Conservation (phyloP, 1,140 invertebrate species). For the Conus ventricosus region DNA sequence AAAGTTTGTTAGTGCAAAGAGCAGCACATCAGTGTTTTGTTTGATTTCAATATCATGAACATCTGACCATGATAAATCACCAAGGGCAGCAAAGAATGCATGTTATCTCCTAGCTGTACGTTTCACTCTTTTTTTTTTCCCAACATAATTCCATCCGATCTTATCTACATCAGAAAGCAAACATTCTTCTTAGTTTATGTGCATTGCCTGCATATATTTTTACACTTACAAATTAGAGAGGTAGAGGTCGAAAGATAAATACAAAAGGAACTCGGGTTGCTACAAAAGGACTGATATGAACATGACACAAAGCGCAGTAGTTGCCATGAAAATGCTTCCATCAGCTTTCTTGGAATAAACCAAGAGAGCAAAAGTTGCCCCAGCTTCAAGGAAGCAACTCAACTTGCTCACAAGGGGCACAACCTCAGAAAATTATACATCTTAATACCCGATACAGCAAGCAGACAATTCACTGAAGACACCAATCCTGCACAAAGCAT, state of each 20-base stretch:
- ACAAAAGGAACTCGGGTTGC: neutral
- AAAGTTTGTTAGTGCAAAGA: neutral
- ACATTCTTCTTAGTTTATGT: neutral
- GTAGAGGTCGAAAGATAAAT: neutral
- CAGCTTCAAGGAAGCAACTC: neutral
- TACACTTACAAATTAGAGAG: neutral
- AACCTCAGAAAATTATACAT: constrained; percentile 7
- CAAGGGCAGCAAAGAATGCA: neutral
- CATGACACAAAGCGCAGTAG: neutral
- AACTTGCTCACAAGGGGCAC: neutral
- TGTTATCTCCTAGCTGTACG: neutral
- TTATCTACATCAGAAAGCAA: neutral
- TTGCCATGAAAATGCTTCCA: neutral
- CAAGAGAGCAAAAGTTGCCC: neutral
- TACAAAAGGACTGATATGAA: neutral
- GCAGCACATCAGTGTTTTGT: neutral
- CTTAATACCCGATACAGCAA: neutral
- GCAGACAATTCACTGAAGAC: neutral
- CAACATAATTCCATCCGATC: neutral
- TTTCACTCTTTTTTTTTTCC: too few relatives aligned
- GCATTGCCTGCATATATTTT: neutral
- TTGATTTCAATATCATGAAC: neutral
- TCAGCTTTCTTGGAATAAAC: neutral
- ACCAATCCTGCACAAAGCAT: neutral
- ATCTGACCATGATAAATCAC: neutral